Conservation (phyloP, 2,113 vertebrate genomes). For the Sphaerodactylus townsendi region DNA sequence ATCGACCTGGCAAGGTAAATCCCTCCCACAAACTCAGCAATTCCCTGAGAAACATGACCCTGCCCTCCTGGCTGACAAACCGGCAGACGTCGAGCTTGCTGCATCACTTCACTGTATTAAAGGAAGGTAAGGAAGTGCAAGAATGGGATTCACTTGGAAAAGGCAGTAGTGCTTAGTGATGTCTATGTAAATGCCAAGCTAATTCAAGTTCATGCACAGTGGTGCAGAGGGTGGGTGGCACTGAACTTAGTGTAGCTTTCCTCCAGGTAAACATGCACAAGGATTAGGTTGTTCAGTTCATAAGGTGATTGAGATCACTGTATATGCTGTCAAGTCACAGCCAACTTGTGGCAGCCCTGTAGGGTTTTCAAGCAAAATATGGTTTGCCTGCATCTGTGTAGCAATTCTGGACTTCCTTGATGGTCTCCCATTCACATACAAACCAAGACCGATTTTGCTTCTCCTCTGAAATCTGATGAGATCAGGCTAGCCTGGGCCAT, state of each 20-base stretch:
- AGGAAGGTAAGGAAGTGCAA: conserved; percentile 70
- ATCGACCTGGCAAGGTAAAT: conserved; percentile 73
- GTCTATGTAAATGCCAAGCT: too few relatives aligned
- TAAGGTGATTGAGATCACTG: background rate
- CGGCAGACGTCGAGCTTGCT: conserved; percentile 69
- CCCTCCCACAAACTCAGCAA: conserved; percentile 45
- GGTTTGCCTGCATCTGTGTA: too few relatives aligned
- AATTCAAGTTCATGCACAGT: background rate
- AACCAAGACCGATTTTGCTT: too few relatives aligned
- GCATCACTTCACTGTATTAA: conserved; percentile 58
- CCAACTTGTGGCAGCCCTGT: too few relatives aligned
- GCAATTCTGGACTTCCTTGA: too few relatives aligned
- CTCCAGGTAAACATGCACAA: background rate
- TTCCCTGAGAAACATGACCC: conserved; percentile 57
- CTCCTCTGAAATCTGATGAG: too few relatives aligned
- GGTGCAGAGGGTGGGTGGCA: background rate
- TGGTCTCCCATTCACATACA: too few relatives aligned
- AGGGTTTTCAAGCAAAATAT: too few relatives aligned
- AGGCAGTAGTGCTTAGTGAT: background rate
- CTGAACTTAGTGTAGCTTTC: background rate
- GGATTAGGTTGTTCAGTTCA: background rate
- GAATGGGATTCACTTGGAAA: fast-evolving
- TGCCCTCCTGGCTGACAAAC: conserved; percentile 74
- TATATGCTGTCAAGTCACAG: too few relatives aligned
- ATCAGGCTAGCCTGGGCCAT: too few relatives aligned